These are phyloP conservation scores for Echinometra lucunter DNA, from an alignment of 53 echinoderm and acorn worm genomes.

Conservation along the genomic window DNA sequence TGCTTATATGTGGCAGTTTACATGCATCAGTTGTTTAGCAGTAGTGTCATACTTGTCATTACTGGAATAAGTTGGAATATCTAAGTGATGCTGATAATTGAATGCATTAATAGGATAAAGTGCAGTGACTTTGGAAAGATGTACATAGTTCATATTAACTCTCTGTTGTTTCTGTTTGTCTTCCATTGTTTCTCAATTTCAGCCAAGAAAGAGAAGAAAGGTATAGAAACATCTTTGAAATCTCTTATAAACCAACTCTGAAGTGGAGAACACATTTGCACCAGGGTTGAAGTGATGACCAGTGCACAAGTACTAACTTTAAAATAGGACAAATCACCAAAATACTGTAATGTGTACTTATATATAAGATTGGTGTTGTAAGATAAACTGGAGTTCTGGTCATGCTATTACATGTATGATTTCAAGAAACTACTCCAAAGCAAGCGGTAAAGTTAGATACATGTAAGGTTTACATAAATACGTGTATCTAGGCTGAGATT, in stretches of 20 bases:
- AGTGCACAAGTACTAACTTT: slow-evolving; percentile 19
- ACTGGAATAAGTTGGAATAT: no score
- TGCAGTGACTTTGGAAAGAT: background rate
- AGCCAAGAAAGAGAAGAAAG: slow-evolving; percentile 41
- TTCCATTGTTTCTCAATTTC: background rate
- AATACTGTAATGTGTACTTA: no score
- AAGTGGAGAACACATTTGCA: background rate
- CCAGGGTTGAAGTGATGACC: background rate
- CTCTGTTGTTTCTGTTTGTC: background rate
- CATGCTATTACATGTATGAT: no score
- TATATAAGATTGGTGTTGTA: no score
- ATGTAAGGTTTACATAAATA: no score
- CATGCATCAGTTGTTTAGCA: no score
- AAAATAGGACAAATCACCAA: background rate
- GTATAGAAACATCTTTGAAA: background rate
- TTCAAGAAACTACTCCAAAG: no score
- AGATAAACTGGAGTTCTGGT: no score
- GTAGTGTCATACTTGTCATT: no score
- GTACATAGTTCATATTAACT: background rate
- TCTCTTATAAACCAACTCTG: background rate
- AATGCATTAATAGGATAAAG: background rate
- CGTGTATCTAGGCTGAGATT: no score
- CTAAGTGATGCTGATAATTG: background rate
- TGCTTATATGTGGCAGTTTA: no score
- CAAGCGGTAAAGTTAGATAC: no score